Evolutionary conservation across 2,113 vertebrate genomes (phyloP).

Genomic region (Clinocottus analis): DNA sequence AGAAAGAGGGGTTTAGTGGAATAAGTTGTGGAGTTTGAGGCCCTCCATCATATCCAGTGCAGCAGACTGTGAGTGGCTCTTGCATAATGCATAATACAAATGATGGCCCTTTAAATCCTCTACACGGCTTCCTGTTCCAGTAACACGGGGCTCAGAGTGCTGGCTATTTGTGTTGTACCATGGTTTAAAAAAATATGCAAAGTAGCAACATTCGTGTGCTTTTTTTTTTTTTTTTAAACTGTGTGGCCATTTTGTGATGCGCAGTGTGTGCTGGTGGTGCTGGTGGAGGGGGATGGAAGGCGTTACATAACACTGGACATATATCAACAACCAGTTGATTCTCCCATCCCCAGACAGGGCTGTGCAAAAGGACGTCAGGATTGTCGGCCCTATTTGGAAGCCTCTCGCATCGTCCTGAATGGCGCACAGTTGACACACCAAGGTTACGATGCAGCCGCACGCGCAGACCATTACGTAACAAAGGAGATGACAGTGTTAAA

Average conservation of each 20-base stretch:
- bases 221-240: not conserved
- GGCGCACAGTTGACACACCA: not conserved
- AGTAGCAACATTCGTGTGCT: not conserved
- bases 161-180: not conserved
- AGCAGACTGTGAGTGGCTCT: not conserved
- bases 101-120: not conserved
- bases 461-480: constrained; percentile 42
- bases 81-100: not conserved
- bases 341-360: not conserved
- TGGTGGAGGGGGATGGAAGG: not conserved
- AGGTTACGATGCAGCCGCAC: constrained; percentile 3
- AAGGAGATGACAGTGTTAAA: not conserved
- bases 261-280: not conserved
- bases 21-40: not conserved
- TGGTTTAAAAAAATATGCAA: not conserved
- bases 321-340: constrained; percentile 38
- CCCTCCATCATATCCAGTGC: not conserved
- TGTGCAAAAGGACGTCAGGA: accelerated
- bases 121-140: not conserved
- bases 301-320: constrained; percentile 35
- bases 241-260: constrained; percentile 55
- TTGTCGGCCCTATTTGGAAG: not conserved
- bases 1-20: not conserved
- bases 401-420: not conserved
- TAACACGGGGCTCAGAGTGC: not conserved